phyloP scores from a whole-genome alignment of 2,797 vertebrate genomes.

The Dryobates pubescens region DNA sequence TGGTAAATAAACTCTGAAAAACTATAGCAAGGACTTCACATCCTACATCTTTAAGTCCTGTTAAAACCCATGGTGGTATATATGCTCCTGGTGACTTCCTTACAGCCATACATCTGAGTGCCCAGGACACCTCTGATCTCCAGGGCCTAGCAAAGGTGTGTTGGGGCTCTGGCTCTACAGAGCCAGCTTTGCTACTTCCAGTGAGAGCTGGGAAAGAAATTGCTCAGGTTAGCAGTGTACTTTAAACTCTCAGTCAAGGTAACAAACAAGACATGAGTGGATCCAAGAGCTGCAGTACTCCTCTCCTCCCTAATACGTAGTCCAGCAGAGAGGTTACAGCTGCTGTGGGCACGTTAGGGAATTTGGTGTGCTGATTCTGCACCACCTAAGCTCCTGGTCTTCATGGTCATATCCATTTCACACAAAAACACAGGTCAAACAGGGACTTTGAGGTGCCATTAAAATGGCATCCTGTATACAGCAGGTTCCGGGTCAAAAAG shows the following conservation, averaged over 20 bases:
- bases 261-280: fast-evolving
- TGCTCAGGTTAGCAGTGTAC: neutral
- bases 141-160: neutral
- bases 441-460: neutral
- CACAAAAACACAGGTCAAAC: neutral
- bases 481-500: neutral
- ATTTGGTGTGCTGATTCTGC: neutral
- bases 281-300: neutral
- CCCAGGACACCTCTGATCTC: neutral
- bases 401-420: neutral
- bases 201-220: neutral
- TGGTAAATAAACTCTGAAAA: neutral
- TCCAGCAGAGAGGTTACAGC: neutral
- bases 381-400: neutral
- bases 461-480: neutral
- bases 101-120: neutral
- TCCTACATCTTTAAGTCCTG: neutral
- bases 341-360: neutral
- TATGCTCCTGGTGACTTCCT: neutral
- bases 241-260: neutral
- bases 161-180: neutral
- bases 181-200: neutral
- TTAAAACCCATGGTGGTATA: fast-evolving
- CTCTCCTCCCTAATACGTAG: neutral
- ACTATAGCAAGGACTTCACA: neutral